Evolutionary conservation across 2,888 invertebrate species (phyloP), one percentile per base, ranked within the genome.

Genomic region (Stomorhina lunata): DNA sequence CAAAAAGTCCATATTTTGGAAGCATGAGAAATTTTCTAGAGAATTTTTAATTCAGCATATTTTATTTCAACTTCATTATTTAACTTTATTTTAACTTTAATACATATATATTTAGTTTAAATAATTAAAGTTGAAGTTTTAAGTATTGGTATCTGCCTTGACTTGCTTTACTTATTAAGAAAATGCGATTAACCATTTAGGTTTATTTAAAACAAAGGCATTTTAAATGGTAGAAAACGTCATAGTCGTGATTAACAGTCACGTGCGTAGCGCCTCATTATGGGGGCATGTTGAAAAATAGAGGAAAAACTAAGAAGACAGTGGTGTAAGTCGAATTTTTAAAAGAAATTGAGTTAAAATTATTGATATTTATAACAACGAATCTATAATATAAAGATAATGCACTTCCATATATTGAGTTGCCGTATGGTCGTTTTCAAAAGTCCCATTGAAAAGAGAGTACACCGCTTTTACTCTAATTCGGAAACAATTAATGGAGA

Each of bases 221-320:
- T 77, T 53, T 61, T 53, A 34, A n/a, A n/a, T n/a, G n/a, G n/a
- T n/a, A 34, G 29, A 32, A 61, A 73, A 73, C 73, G 73, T 50
- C 34, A 65, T 48, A 81, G 78, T 81, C 81, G 81, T 81, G 81
- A 81, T 73, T 69, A 73, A 25, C 29, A 81, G 81, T 81, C 81
- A 81, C 81, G 81, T 81, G 81, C 77, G 81, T 81, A 81, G 78
- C 69, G 73, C 68, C 77, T 78, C 77, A 81, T 61, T 68, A 77
- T 17, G 15, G 55, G 9, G 27, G 45, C 50, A 55, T 55, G 76
- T 73, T 69, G 68, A 48, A 59, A 80, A 61, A 55, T n/a, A 12
- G n/a, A 59, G 4, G n/a, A n/a, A n/a, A n/a, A n/a, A n/a, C n/a
- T n/a, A n/a, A n/a, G n/a, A n/a, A n/a, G 3, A 81, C 77, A 73